phyloP scores from a whole-genome alignment of 2,797 vertebrate species.

The Sebastes matsubarae region DNA sequence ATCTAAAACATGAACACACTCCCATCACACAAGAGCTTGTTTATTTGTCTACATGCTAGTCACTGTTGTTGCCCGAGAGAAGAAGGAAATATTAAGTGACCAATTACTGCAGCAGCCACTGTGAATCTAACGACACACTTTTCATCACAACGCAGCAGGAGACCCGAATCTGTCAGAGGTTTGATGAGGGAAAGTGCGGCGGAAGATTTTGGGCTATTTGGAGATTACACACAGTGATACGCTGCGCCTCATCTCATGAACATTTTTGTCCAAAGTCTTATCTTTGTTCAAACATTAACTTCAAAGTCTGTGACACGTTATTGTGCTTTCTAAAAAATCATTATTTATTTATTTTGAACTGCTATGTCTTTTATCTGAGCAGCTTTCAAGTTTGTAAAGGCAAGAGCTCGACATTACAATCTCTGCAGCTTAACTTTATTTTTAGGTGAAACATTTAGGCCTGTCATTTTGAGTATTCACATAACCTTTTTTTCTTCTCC shows the following conservation, averaged over 20 bases:
- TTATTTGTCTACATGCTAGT: constrained; percentile 15
- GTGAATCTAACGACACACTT: constrained; percentile 46
- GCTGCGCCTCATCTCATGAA: background rate
- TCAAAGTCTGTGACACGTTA: constrained; percentile 40
- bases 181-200: constrained; percentile 52
- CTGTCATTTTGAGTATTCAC: constrained; percentile 24
- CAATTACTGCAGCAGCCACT: constrained; percentile 61
- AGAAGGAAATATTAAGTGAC: constrained; percentile 52
- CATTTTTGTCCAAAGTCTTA: constrained; percentile 18
- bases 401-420: constrained; percentile 13
- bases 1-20: constrained; percentile 19
- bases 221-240: constrained; percentile 50
- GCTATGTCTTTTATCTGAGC: constrained; percentile 29
- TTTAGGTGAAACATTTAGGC: constrained; percentile 46
- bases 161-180: constrained; percentile 72
- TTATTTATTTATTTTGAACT: constrained; percentile 48
- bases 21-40: background rate
- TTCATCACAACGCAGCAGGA: constrained; percentile 55
- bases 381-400: constrained; percentile 36
- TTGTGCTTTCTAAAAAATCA: constrained; percentile 46
- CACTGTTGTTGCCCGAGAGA: constrained; percentile 9
- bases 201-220: constrained; percentile 54
- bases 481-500: background rate
- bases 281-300: constrained; percentile 45
- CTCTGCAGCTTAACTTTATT: constrained; percentile 33